Percentiles rank a stretch among this genome's conserved stretches.
These are phyloP conservation scores for Melieria crassipennis DNA, from an alignment of 2,888 invertebrate genomes.

Conservation along the genomic window DNA sequence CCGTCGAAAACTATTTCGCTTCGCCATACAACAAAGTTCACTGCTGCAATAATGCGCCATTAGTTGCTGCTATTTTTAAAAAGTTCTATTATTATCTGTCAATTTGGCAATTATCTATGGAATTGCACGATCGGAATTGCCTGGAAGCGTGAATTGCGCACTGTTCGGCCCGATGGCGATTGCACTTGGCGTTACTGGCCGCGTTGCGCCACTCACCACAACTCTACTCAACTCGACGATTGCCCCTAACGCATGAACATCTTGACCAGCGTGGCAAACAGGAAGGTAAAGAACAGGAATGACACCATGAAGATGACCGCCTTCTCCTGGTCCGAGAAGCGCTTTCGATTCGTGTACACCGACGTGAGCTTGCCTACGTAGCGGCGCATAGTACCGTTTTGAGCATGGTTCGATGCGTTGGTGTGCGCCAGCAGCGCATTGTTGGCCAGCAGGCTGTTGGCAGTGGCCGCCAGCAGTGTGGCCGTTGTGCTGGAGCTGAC, in stretches of 20 bases:
- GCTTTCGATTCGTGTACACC: conserved; percentile 61
- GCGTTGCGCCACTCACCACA: no score
- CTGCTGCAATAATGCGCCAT: not conserved
- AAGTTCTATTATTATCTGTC: not conserved
- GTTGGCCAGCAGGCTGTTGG: conserved; percentile 41
- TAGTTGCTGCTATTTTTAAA: not conserved
- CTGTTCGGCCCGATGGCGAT: no score
- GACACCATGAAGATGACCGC: conserved; percentile 63
- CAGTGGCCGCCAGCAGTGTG: conserved; percentile 44
- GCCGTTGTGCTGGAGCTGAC: conserved; percentile 40
- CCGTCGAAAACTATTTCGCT: no score
- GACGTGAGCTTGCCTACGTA: conserved; percentile 61
- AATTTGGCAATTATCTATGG: no score
- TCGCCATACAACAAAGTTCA: not conserved
- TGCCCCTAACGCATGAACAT: conserved; percentile 57
- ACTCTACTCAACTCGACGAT: no score
- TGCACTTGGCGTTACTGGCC: no score
- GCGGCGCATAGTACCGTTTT: conserved; percentile 65
- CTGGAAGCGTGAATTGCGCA: no score
- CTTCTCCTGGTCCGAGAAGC: conserved; percentile 63
- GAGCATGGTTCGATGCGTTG: conserved; percentile 45
- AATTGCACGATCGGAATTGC: no score
- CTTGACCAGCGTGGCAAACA: conserved; percentile 62
- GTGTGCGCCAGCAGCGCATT: conserved; percentile 43
- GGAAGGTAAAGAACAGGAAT: conserved; percentile 62